A percentile compares a stretch with the other conserved stretches of the same genome.
Conservation (phyloP, 2,888 invertebrate species). For the Hoplodrina ambigua region DNA sequence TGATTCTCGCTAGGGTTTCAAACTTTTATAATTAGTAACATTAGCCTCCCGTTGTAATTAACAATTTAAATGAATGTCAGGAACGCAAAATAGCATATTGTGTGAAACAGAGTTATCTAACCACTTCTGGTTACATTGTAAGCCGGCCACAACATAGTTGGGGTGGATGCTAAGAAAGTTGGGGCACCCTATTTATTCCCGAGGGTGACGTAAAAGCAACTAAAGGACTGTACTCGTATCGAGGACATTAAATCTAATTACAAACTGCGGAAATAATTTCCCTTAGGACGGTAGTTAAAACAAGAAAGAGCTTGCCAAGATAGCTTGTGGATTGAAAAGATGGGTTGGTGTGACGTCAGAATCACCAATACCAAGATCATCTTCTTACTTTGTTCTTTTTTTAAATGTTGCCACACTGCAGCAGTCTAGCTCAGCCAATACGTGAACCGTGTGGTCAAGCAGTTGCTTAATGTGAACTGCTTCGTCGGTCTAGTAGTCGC, state of each 20-base stretch:
- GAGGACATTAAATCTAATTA: constrained; percentile 44
- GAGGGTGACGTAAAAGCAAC: constrained; percentile 35
- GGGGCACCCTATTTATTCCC: constrained; percentile 28
- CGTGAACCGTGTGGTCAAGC: no score
- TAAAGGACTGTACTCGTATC: constrained; percentile 31
- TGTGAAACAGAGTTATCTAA: not conserved
- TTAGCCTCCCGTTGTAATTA: not conserved
- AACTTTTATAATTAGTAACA: no score
- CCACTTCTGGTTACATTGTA: not conserved
- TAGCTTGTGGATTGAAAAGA: constrained; percentile 4
- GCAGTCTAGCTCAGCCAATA: no score
- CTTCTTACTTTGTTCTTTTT: no score
- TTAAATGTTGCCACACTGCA: no score
- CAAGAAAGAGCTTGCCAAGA: constrained; percentile 13
- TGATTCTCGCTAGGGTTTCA: no score
- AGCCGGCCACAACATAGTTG: constrained; percentile 4
- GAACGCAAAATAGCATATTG: not conserved
- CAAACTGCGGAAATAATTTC: constrained; percentile 51
- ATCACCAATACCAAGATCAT: not conserved
- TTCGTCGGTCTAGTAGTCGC: no score
- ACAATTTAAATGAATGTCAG: constrained; percentile 10
- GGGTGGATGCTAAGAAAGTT: constrained; percentile 28
- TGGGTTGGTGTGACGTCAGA: not conserved
- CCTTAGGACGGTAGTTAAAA: constrained; percentile 45
- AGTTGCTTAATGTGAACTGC: no score